Conservation (phyloP, 2,888 invertebrate genomes). For the Parnassius glacialis region DNA sequence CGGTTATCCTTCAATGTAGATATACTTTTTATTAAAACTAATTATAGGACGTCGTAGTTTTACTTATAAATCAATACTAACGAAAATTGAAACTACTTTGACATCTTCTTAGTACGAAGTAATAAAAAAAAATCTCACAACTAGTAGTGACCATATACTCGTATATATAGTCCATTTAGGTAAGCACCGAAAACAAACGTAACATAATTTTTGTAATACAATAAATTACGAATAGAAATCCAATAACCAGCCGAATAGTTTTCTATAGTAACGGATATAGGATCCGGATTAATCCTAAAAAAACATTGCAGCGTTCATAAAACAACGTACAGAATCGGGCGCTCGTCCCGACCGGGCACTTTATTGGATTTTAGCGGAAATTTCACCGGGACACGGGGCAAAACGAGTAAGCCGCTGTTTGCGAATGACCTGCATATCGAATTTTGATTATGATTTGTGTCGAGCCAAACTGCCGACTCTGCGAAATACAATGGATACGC, state of each 20-base stretch:
- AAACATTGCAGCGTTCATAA: slow-evolving; percentile 30
- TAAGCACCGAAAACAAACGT: background rate
- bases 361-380: slow-evolving; percentile 77
- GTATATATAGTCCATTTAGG: too few species aligned
- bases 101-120: too few species aligned
- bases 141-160: too few species aligned
- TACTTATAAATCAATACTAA: too few species aligned
- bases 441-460: slow-evolving; percentile 71
- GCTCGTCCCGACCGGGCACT: slow-evolving; percentile 45
- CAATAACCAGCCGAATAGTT: slow-evolving; percentile 22
- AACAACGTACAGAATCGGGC: slow-evolving; percentile 39
- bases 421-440: slow-evolving; percentile 68
- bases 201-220: slow-evolving; percentile 11
- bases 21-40: too few species aligned
- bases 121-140: too few species aligned
- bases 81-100: too few species aligned
- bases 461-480: slow-evolving; percentile 28
- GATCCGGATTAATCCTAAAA: slow-evolving; percentile 23
- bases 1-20: too few species aligned
- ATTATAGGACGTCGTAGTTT: too few species aligned
- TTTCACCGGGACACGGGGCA: slow-evolving; percentile 54
- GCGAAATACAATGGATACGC: slow-evolving; percentile 10
- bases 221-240: slow-evolving; percentile 16
- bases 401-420: slow-evolving; percentile 58
- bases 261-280: slow-evolving; percentile 19